Evolutionary conservation across 2,888 invertebrate genomes (phyloP).

Genomic region (Allygus modestus): DNA sequence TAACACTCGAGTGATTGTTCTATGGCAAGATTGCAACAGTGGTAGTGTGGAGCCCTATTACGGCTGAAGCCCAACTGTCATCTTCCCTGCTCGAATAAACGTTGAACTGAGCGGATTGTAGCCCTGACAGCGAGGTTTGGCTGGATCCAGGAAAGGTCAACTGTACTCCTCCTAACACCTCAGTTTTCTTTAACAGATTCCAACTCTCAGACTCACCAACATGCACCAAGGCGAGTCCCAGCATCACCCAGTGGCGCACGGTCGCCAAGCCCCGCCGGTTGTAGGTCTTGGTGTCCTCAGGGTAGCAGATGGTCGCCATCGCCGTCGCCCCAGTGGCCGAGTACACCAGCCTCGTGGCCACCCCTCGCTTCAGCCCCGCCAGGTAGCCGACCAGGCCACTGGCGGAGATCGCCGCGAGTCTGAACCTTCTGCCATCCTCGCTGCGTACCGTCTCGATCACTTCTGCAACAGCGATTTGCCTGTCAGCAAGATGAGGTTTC

Average conservation of each 20-base stretch:
- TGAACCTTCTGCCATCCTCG: conserved; percentile 86
- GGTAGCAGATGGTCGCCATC: conserved; percentile 85
- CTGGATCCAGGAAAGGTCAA: no score
- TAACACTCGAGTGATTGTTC: no score
- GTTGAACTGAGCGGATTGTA: no score
- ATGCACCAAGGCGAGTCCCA: not conserved
- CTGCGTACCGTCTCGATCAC: conserved; percentile 84
- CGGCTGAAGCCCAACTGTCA: no score
- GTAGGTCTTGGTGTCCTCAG: conserved; percentile 81
- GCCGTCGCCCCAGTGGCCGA: conserved; percentile 79
- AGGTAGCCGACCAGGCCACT: conserved; percentile 88
- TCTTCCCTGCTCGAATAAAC: no score
- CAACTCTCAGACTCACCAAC: no score
- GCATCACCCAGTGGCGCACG: not conserved
- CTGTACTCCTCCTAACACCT: no score
- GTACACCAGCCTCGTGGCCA: conserved; percentile 10
- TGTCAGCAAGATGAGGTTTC: conserved; percentile 2
- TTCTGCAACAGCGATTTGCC: conserved; percentile 76
- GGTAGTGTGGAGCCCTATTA: no score
- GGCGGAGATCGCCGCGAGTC: conserved; percentile 86
- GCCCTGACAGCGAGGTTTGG: no score
- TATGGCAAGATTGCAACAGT: no score
- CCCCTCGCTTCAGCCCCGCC: conserved; percentile 84
- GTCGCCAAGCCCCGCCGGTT: conserved; percentile 22
- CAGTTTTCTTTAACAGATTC: no score